phyloP scores from a whole-genome alignment of 2,797 vertebrate genomes.

The Euphonia xanthogaster region DNA sequence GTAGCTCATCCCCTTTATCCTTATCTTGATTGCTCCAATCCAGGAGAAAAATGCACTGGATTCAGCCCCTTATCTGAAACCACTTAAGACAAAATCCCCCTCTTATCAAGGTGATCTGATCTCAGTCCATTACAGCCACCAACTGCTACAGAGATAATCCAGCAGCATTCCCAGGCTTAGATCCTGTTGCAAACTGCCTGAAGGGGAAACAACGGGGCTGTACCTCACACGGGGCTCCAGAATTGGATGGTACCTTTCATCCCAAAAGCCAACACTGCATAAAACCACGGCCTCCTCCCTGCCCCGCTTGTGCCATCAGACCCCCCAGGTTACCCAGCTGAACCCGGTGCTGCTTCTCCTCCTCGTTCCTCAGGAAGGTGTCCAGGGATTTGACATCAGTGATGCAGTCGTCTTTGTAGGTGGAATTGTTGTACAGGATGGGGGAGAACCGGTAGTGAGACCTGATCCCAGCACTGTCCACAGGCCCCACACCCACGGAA shows the following conservation, averaged over 20 bases:
- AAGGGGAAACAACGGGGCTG: accelerated
- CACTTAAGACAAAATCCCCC: not conserved
- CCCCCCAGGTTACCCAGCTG: conserved; percentile 80
- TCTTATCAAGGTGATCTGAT: not conserved
- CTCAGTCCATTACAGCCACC: not conserved
- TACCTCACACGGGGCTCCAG: accelerated
- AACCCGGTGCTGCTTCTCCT: conserved; percentile 90
- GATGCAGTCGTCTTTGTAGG: conserved; percentile 90
- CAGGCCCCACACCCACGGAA: conserved; percentile 79
- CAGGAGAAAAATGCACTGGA: not conserved
- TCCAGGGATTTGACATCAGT: conserved; percentile 88
- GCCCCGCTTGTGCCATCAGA: not conserved
- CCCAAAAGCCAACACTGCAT: accelerated
- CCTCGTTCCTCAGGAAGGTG: conserved; percentile 86
- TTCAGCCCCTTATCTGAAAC: not conserved
- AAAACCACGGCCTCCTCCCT: not conserved
- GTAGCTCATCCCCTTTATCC: not conserved
- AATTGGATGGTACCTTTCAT: accelerated
- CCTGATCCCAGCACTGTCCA: conserved; percentile 82
- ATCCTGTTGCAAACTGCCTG: not conserved
- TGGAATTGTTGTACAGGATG: conserved; percentile 85
- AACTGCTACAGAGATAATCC: accelerated
- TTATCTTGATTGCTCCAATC: not conserved
- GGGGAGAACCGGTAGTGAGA: conserved; percentile 90
- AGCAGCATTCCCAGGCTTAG: not conserved